Evolutionary conservation across 2,888 invertebrate species (phyloP).

Genomic region (Harpagoxenus sublaevis): DNA sequence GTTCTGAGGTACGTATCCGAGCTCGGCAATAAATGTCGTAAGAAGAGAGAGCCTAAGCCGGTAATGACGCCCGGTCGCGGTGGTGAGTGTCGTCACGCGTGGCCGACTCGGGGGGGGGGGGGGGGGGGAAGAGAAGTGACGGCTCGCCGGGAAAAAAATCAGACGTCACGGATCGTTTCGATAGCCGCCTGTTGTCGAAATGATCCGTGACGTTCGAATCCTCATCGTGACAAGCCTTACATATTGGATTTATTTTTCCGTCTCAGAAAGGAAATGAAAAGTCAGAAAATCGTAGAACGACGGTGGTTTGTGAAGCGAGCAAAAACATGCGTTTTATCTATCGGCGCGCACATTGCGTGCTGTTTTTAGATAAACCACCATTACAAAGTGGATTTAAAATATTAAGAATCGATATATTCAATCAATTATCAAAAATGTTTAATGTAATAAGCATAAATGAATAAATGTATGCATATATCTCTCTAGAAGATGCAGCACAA

Average conservation of each 20-base stretch:
- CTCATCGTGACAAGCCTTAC: constrained; percentile 13
- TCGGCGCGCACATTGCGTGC: not conserved
- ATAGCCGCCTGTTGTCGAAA: constrained; percentile 52
- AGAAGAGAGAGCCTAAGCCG: constrained; percentile 46
- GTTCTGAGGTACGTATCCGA: constrained; percentile 47
- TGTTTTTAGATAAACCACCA: not conserved
- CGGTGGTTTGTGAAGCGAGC: not conserved
- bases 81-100: constrained; percentile 53
- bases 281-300: constrained; percentile 15
- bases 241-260: constrained; percentile 20
- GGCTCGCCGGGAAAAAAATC: constrained; percentile 35
- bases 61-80: constrained; percentile 49
- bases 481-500: not conserved
- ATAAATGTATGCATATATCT: not conserved
- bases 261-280: constrained; percentile 12
- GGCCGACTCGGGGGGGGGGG: constrained; percentile 23
- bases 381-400: not conserved
- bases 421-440: not conserved
- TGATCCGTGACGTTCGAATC: constrained; percentile 55
- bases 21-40: constrained; percentile 63
- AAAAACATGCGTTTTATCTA: not conserved
- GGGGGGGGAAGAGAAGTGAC: constrained; percentile 15
- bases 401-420: not conserved
- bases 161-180: constrained; percentile 54
- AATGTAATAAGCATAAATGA: not conserved